phyloP scores from a whole-genome alignment of 2,113 vertebrate species.

The Alouatta palliata region DNA sequence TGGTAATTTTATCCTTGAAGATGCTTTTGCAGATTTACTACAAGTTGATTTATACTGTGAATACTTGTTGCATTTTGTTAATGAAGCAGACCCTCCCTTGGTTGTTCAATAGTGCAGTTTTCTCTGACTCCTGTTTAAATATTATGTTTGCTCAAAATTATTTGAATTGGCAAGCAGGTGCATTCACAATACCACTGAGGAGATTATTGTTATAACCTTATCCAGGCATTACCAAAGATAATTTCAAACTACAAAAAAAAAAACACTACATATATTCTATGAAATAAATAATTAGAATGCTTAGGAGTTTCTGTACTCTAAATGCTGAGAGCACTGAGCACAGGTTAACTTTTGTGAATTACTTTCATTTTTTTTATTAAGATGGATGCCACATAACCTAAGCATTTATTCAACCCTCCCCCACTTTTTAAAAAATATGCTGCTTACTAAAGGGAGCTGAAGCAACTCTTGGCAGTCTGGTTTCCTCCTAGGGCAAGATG shows the following conservation, averaged over 20 bases:
- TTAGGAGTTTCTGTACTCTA: background rate
- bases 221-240: background rate
- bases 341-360: background rate
- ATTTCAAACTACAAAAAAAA: background rate
- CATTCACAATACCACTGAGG: background rate
- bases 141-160: conserved; percentile 52
- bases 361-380: background rate
- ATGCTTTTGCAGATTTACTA: background rate
- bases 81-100: background rate
- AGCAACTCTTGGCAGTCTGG: conserved; percentile 52
- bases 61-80: conserved; percentile 23
- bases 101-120: background rate
- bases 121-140: conserved; percentile 35
- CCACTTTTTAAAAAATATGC: background rate
- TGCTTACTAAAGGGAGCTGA: background rate
- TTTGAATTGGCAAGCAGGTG: conserved; percentile 49
- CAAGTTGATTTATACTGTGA: background rate
- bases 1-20: background rate
- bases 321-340: background rate
- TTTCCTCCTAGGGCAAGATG: conserved; percentile 37
- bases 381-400: background rate
- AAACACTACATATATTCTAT: background rate
- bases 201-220: background rate
- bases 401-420: background rate
- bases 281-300: background rate